phyloP scores from a whole-genome alignment of 2,888 invertebrate genomes.

The Vesta saturnalis region DNA sequence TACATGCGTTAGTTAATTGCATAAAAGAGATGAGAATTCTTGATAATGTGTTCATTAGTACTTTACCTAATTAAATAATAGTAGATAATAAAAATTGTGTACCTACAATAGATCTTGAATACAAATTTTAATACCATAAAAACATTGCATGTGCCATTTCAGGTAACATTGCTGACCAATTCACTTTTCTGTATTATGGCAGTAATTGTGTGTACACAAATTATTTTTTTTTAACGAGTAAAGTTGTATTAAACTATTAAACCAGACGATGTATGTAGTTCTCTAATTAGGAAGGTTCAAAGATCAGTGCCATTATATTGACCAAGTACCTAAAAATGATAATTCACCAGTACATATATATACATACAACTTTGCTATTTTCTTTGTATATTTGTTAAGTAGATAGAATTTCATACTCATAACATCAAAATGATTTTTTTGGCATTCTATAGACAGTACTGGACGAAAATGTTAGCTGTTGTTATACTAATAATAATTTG shows the following conservation, averaged over 20 bases:
- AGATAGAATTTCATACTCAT: conserved; percentile 20
- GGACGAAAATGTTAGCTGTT: background rate
- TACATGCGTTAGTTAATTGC: background rate
- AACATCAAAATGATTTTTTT: conserved; percentile 17
- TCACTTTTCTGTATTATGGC: conserved; percentile 41
- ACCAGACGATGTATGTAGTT: conserved; percentile 25
- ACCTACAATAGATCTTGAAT: conserved; percentile 35
- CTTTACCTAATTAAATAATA: conserved; percentile 13
- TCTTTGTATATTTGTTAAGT: conserved; percentile 23
- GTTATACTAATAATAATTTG: conserved; percentile 9
- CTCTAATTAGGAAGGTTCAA: conserved; percentile 29
- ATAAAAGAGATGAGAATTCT: background rate
- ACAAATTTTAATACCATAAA: conserved; percentile 42
- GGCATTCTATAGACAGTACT: conserved; percentile 21
- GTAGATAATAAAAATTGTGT: conserved; percentile 50
- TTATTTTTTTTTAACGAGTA: conserved; percentile 44
- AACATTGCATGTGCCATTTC: conserved; percentile 48
- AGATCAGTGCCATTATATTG: conserved; percentile 38
- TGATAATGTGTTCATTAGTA: conserved; percentile 29
- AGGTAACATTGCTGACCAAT: conserved; percentile 58
- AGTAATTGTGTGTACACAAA: conserved; percentile 17
- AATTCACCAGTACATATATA: conserved; percentile 25
- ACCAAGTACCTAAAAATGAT: conserved; percentile 34
- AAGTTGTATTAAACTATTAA: conserved; percentile 48
- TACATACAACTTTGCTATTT: conserved; percentile 29